These are phyloP conservation scores for Hipposideros larvatus DNA, from an alignment of 2,797 vertebrate species.

Conservation along the genomic window DNA sequence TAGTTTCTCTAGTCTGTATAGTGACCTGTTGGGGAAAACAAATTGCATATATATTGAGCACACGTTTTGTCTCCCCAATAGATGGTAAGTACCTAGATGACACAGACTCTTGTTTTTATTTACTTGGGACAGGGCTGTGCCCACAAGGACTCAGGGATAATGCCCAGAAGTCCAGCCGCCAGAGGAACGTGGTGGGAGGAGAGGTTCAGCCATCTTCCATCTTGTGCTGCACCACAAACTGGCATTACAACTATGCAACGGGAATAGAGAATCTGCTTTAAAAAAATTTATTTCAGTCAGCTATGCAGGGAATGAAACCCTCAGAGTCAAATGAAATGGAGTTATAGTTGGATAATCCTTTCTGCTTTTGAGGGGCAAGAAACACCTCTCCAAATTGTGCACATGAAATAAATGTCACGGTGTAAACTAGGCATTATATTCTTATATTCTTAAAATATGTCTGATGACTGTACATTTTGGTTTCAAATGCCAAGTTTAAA, in stretches of 20 bases:
- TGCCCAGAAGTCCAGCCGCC: no score
- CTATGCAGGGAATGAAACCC: neutral
- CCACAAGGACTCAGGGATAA: neutral
- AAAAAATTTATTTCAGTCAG: neutral
- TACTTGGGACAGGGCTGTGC: neutral
- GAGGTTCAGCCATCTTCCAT: neutral
- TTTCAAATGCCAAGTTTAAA: conserved; percentile 43
- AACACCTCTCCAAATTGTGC: neutral
- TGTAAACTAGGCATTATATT: neutral
- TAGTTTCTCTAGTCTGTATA: neutral
- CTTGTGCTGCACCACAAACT: neutral
- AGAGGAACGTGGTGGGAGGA: neutral
- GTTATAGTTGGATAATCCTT: neutral
- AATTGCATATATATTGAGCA: neutral
- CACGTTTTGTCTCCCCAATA: neutral
- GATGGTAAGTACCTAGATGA: neutral
- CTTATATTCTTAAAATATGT: neutral
- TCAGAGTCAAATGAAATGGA: neutral
- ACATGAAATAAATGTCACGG: conserved; percentile 11
- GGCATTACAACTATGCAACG: neutral
- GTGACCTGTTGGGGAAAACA: neutral
- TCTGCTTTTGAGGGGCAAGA: conserved; percentile 39
- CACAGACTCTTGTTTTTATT: neutral
- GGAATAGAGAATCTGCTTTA: neutral
- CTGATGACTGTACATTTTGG: neutral